A percentile compares a stretch with the other conserved stretches of the same genome.
These are phyloP conservation scores for Orthosia gracilis DNA, from an alignment of 2,888 invertebrate species.

Conservation along the genomic window DNA sequence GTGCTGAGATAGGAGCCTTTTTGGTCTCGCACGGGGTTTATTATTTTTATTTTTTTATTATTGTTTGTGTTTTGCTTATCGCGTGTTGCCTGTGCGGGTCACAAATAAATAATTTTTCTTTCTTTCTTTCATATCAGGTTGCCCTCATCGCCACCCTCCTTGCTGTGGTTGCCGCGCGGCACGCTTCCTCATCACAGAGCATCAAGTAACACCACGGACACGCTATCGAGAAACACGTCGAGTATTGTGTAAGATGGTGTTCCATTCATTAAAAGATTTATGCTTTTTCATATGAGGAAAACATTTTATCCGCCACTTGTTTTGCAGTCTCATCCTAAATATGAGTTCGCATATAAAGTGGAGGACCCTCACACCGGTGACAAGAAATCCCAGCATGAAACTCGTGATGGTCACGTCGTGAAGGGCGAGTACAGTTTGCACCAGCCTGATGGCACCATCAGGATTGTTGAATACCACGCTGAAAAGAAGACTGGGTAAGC, in stretches of 20 bases:
- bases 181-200: constrained; percentile 73
- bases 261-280: background rate
- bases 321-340: constrained; percentile 75
- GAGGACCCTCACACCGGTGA: too few relatives aligned
- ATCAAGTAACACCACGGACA: constrained; percentile 39
- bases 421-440: background rate
- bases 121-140: constrained; percentile 19
- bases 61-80: too few relatives aligned
- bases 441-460: background rate
- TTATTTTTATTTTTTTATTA: too few relatives aligned
- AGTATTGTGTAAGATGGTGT: constrained; percentile 31
- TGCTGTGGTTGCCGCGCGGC: constrained; percentile 36
- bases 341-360: too few relatives aligned
- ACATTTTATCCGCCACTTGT: background rate
- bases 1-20: too few relatives aligned
- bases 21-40: too few relatives aligned
- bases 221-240: constrained; percentile 61
- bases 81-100: too few relatives aligned
- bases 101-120: too few relatives aligned
- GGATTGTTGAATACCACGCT: constrained; percentile 53
- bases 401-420: too few relatives aligned
- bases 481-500: constrained; percentile 53
- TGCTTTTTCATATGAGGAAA: background rate
- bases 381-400: too few relatives aligned
- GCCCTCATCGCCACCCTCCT: constrained; percentile 26